Evolutionary conservation across 2,113 vertebrate genomes (phyloP).

Genomic region (Bambusicola thoracicus): DNA sequence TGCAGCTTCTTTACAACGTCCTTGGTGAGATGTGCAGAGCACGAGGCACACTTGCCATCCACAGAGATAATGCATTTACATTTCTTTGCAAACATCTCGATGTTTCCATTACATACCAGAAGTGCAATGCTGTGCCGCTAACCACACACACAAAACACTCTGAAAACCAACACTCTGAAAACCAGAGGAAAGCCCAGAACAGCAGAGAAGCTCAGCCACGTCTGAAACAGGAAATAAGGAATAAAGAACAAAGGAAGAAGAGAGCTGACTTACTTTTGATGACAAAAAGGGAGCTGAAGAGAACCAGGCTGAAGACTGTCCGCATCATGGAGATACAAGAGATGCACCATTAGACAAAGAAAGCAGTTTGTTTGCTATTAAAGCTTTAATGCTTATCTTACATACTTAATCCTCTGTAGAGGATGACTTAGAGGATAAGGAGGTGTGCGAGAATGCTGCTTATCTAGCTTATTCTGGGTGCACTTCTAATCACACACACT

Average conservation of each 20-base stretch:
- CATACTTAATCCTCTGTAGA: conserved; percentile 75
- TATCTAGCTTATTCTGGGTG: conserved; percentile 38
- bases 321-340: conserved; percentile 76
- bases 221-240: background rate
- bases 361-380: conserved; percentile 81
- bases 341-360: conserved; percentile 68
- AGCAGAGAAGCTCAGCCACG: background rate
- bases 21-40: background rate
- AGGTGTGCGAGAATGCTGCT: conserved; percentile 62
- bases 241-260: background rate
- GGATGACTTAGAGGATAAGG: conserved; percentile 75
- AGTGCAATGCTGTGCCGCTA: background rate
- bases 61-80: background rate
- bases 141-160: background rate
- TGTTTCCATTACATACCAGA: background rate
- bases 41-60: background rate
- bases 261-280: conserved; percentile 78
- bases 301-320: conserved; percentile 71
- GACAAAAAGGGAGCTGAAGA: conserved; percentile 71
- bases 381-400: conserved; percentile 80
- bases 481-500: background rate
- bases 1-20: background rate
- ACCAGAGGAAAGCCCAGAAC: background rate
- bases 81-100: background rate
- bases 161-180: background rate